Conservation (phyloP, 1,140 invertebrate genomes). For the Aphis craccivora region DNA sequence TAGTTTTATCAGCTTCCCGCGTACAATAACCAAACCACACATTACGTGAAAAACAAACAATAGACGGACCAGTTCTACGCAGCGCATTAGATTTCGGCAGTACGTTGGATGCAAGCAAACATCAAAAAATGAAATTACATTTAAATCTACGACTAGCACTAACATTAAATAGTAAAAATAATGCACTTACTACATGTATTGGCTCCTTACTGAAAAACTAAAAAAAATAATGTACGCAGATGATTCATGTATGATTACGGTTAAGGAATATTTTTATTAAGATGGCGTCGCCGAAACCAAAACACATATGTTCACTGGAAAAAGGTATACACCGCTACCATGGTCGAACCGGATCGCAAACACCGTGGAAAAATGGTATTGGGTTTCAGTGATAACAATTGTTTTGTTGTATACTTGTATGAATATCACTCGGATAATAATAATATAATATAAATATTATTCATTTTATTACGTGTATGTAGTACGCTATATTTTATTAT, state of each 20-base stretch:
- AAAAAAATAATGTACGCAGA: slow-evolving; percentile 51
- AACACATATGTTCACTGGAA: slow-evolving; percentile 52
- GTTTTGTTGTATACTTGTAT: background rate
- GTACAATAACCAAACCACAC: slow-evolving; percentile 37
- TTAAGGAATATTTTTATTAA: slow-evolving; percentile 56
- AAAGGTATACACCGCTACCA: background rate
- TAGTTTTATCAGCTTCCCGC: slow-evolving; percentile 54
- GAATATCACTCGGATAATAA: background rate
- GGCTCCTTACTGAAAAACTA: slow-evolving; percentile 48
- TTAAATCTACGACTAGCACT: background rate
- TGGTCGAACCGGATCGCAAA: background rate
- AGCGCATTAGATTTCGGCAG: background rate
- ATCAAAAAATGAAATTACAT: background rate
- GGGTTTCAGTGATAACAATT: slow-evolving; percentile 24
- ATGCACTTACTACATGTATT: slow-evolving; percentile 56
- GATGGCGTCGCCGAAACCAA: slow-evolving; percentile 55
- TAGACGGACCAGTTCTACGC: background rate
- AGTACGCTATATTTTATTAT: too few species aligned
- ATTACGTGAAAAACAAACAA: slow-evolving; percentile 52
- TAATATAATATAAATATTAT: too few species aligned
- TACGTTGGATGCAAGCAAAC: background rate
- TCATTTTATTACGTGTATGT: too few species aligned
- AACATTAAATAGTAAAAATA: background rate
- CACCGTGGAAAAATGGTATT: slow-evolving; percentile 1
- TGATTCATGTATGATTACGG: slow-evolving; percentile 54